A percentile compares a stretch with the other conserved stretches of the same genome.
These are phyloP conservation scores for Ardeotis arabs DNA, from an alignment of 2,113 vertebrate genomes.

Conservation along the genomic window DNA sequence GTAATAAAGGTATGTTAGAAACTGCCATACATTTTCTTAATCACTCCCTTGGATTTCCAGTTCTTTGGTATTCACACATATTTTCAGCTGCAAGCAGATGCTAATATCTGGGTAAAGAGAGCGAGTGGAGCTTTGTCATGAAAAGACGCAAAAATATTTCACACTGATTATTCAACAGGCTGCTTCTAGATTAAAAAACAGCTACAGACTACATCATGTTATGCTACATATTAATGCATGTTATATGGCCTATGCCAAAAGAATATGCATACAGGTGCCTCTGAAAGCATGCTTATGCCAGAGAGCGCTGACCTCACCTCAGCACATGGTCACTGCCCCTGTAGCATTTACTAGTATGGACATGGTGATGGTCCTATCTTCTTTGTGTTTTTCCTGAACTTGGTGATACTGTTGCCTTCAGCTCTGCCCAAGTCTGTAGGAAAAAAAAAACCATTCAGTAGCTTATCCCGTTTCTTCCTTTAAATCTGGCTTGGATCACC, in stretches of 20 bases:
- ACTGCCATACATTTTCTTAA: constrained; percentile 31
- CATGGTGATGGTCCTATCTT: background rate
- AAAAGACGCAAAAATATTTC: background rate
- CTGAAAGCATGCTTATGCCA: background rate
- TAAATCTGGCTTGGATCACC: background rate
- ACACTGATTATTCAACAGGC: background rate
- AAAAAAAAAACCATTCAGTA: background rate
- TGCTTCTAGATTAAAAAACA: background rate
- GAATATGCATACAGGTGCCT: background rate
- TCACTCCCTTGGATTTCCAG: background rate
- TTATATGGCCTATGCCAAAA: background rate
- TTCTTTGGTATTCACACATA: background rate
- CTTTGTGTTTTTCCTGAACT: background rate
- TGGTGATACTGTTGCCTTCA: background rate
- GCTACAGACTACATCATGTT: background rate
- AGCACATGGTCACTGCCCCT: accelerated
- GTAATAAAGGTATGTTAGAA: constrained; percentile 10
- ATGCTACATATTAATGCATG: background rate
- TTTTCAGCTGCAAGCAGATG: background rate
- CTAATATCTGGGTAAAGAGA: background rate
- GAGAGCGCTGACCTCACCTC: background rate
- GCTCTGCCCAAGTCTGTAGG: background rate
- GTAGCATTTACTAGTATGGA: background rate
- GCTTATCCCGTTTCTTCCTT: background rate
- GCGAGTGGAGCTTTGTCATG: background rate